Evolutionary conservation across 1,140 invertebrate species (phyloP).

Genomic region (Drosophila pallidifrons): DNA sequence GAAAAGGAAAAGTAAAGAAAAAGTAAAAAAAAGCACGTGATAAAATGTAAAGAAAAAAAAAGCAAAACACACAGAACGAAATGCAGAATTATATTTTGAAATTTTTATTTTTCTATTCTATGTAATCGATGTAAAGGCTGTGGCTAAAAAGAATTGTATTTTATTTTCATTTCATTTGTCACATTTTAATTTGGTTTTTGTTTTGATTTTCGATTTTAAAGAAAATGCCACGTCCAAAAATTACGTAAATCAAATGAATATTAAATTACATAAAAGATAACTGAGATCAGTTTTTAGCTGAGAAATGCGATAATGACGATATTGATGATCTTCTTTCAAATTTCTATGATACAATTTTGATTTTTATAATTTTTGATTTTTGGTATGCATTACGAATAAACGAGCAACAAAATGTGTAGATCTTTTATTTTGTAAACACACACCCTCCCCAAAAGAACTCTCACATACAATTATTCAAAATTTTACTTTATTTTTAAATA

Average conservation of each 20-base stretch:
- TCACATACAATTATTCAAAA: constrained; percentile 29
- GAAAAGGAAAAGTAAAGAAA: constrained; percentile 24
- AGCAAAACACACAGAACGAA: constrained; percentile 24
- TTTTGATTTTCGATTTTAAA: constrained; percentile 49
- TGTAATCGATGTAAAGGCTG: neutral
- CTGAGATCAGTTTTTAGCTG: constrained; percentile 11
- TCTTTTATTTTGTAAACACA: constrained; percentile 44
- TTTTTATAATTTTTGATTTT: constrained; percentile 24
- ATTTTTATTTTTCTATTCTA: constrained; percentile 10
- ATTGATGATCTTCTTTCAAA: constrained; percentile 21
- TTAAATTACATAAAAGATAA: neutral
- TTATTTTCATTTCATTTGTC: constrained; percentile 28
- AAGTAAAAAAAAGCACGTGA: constrained; percentile 41
- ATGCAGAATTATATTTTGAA: constrained; percentile 8
- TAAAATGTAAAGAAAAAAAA: constrained; percentile 25
- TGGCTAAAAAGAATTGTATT: constrained; percentile 26
- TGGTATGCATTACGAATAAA: constrained; percentile 22
- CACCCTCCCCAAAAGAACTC: neutral
- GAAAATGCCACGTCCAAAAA: constrained; percentile 4
- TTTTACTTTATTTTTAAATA: constrained; percentile 28
- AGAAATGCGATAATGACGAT: constrained; percentile 8
- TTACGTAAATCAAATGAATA: constrained; percentile 12
- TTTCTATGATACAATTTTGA: constrained; percentile 8
- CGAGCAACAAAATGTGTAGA: constrained; percentile 23
- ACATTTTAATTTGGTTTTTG: constrained; percentile 34